Evolutionary conservation across 1,140 invertebrate genomes (phyloP).

Genomic region (Solenopsis invicta): DNA sequence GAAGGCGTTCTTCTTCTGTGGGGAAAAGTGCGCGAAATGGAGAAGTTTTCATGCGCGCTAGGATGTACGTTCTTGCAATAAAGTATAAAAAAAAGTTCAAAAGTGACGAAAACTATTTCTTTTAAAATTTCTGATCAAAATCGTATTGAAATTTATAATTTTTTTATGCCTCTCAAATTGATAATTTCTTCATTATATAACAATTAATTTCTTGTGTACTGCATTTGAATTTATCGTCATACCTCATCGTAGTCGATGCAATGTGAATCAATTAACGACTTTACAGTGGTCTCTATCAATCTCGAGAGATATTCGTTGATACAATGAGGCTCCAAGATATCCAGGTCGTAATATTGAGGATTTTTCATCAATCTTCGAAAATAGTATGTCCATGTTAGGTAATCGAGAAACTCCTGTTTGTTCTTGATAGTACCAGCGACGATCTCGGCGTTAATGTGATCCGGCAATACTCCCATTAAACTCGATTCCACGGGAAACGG

Average conservation of each 20-base stretch:
- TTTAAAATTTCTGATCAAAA: no score
- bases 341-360: constrained; percentile 96
- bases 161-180: no score
- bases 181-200: no score
- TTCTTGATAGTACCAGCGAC: constrained; percentile 96
- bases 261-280: constrained; percentile 91
- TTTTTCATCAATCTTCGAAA: constrained; percentile 97
- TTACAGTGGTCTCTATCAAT: constrained; percentile 93
- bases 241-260: constrained; percentile 91
- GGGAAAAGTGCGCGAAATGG: no score
- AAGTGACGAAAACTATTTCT: no score
- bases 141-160: no score
- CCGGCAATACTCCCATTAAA: constrained; percentile 95
- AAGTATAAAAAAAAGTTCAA: no score
- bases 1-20: no score
- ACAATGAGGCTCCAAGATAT: constrained; percentile 91
- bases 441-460: constrained; percentile 99
- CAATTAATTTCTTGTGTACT: no score
- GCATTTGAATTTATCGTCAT: constrained; percentile 42
- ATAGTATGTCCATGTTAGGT: constrained; percentile 99
- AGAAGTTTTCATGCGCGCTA: no score
- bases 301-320: constrained; percentile 92
- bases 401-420: constrained; percentile 98
- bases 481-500: constrained; percentile 99
- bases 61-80: no score